Evolutionary conservation across 2,888 invertebrate species (phyloP).

Genomic region (Dione vanillae): DNA sequence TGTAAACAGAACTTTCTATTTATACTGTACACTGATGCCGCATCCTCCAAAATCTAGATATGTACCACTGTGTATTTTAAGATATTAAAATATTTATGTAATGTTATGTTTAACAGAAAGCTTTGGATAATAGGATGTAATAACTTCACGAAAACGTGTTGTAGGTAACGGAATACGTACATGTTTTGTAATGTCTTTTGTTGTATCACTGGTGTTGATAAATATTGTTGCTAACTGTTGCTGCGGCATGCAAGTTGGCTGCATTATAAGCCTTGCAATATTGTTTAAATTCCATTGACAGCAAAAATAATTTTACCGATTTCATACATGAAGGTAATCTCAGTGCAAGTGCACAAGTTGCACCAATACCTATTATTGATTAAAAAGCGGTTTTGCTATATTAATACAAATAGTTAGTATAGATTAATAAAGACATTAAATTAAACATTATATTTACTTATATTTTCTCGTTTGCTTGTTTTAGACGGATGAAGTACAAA

Average conservation of each 20-base stretch:
- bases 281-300: background rate
- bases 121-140: background rate
- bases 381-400: too few relatives aligned
- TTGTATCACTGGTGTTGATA: background rate
- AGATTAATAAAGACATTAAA: too few relatives aligned
- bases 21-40: background rate
- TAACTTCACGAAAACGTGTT: slow-evolving; percentile 19
- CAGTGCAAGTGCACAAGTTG: too few relatives aligned
- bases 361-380: too few relatives aligned
- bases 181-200: background rate
- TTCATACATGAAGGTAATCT: too few relatives aligned
- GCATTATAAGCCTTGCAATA: background rate
- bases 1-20: too few relatives aligned
- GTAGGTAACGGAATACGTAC: slow-evolving; percentile 14
- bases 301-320: too few relatives aligned
- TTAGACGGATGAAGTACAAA: too few relatives aligned
- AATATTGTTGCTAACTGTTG: background rate
- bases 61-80: background rate
- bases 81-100: background rate
- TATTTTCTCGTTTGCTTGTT: too few relatives aligned
- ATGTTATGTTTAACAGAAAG: background rate
- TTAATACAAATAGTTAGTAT: too few relatives aligned
- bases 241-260: background rate
- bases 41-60: background rate
- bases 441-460: too few relatives aligned